phyloP scores from a whole-genome alignment of 1,140 invertebrate genomes.

The Delia radicum region DNA sequence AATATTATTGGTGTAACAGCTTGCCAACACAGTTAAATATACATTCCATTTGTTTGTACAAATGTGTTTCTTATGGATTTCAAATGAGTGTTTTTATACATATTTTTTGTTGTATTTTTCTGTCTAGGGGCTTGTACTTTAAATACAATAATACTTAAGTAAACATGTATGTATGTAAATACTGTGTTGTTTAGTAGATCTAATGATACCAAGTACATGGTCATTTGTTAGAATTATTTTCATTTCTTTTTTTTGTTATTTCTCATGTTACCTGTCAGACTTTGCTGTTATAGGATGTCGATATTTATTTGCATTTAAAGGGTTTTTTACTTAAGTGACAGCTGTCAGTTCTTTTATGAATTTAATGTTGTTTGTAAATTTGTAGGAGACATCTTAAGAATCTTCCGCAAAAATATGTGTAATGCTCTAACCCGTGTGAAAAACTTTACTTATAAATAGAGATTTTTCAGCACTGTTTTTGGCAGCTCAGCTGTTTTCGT shows the following conservation, averaged over 20 bases:
- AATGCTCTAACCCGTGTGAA: no score
- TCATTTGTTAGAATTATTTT: not conserved
- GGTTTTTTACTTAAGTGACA: not conserved
- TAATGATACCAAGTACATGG: not conserved
- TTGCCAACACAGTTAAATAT: not conserved
- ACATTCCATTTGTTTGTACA: not conserved
- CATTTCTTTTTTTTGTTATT: not conserved
- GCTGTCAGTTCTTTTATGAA: not conserved
- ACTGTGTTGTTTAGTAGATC: not conserved
- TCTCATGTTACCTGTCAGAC: not conserved
- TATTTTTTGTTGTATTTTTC: not conserved
- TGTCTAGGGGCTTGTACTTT: not conserved
- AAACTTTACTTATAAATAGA: no score
- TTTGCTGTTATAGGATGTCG: not conserved
- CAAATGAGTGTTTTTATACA: not conserved
- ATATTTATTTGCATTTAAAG: not conserved
- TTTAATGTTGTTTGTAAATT: not conserved
- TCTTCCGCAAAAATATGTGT: no score
- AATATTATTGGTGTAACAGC: slow-evolving; percentile 23
- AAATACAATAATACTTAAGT: not conserved
- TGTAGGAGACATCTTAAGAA: no score
- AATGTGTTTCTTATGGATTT: not conserved
- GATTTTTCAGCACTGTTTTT: no score
- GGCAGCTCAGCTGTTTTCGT: no score
- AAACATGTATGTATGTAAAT: not conserved